Percentiles rank a stretch among this genome's conserved stretches.
phyloP scores from a whole-genome alignment of 2,797 vertebrate species.

The Chelidonichthys spinosus region DNA sequence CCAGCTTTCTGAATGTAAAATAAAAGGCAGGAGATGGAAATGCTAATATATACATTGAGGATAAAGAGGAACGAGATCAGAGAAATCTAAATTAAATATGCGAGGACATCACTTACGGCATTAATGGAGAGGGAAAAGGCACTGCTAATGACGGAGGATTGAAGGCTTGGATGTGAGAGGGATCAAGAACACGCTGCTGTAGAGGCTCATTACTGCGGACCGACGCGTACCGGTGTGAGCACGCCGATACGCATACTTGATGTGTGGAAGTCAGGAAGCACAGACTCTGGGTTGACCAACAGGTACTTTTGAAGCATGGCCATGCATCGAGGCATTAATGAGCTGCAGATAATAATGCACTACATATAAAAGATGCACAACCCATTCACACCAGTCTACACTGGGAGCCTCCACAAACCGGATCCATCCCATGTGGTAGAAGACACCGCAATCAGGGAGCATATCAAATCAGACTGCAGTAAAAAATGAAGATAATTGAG shows the following conservation, averaged over 20 bases:
- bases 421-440: conserved; percentile 48
- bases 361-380: conserved; percentile 11
- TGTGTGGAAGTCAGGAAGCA: conserved; percentile 20
- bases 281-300: conserved; percentile 4
- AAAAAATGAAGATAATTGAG: no score
- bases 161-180: conserved; percentile 54
- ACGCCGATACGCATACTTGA: conserved; percentile 26
- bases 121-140: conserved; percentile 62
- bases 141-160: conserved; percentile 66
- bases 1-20: conserved; percentile 23
- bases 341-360: conserved; percentile 3
- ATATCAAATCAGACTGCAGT: conserved; percentile 56
- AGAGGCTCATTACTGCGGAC: conserved; percentile 68
- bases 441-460: conserved; percentile 42
- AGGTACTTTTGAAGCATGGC: background rate
- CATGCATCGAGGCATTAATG: background rate
- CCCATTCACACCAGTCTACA: conserved; percentile 29
- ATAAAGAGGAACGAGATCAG: conserved; percentile 57
- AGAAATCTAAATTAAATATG: conserved; percentile 73
- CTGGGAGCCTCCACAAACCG: conserved; percentile 29
- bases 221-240: conserved; percentile 51
- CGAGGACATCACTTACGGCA: conserved; percentile 53
- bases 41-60: conserved; percentile 53
- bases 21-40: conserved; percentile 23
- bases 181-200: conserved; percentile 58